A percentile compares a stretch with the other conserved stretches of the same genome.
These are phyloP conservation scores for Endotricha flammealis DNA, from an alignment of 2,888 invertebrate species.

Conservation along the genomic window DNA sequence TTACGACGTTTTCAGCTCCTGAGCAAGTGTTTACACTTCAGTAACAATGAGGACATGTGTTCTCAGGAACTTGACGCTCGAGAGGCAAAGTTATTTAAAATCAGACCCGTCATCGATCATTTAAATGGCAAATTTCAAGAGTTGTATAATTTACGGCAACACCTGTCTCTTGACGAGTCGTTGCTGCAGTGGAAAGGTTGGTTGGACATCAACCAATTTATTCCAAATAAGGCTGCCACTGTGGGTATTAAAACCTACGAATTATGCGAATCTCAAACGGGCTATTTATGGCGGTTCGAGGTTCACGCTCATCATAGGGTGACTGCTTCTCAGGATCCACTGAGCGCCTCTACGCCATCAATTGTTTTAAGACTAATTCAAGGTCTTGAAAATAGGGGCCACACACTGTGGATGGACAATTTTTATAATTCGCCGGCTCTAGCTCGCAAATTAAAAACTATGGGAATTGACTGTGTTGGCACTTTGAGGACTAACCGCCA, in stretches of 20 bases:
- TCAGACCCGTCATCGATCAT: conserved; percentile 13
- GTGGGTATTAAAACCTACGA: conserved; percentile 26
- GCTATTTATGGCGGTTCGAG: conserved; percentile 24
- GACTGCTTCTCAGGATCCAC: conserved; percentile 8
- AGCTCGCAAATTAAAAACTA: conserved; percentile 18
- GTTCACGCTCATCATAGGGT: conserved; percentile 13
- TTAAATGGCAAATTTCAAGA: conserved; percentile 11
- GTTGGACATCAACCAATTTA: conserved; percentile 25
- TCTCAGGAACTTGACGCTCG: neutral
- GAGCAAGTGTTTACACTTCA: conserved; percentile 18
- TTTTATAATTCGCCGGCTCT: conserved; percentile 22
- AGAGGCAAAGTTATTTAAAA: conserved; percentile 17
- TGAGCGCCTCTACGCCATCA: conserved; percentile 11
- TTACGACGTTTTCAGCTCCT: conserved; percentile 13
- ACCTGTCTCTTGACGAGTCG: conserved; percentile 24
- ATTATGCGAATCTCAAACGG: conserved; percentile 25
- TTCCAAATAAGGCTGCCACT: conserved; percentile 21
- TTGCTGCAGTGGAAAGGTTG: conserved; percentile 26
- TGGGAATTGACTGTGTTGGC: conserved; percentile 22
- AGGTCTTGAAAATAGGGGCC: conserved; percentile 18
- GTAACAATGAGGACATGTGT: conserved; percentile 5
- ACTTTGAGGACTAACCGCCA: conserved; percentile 20
- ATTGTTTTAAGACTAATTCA: conserved; percentile 14
- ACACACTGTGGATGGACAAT: conserved; percentile 22
- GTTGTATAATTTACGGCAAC: conserved; percentile 16